Base-by-base conservation (phyloP, 2,797 vertebrate genomes). In the Enteromius fasciolatus region DNA sequence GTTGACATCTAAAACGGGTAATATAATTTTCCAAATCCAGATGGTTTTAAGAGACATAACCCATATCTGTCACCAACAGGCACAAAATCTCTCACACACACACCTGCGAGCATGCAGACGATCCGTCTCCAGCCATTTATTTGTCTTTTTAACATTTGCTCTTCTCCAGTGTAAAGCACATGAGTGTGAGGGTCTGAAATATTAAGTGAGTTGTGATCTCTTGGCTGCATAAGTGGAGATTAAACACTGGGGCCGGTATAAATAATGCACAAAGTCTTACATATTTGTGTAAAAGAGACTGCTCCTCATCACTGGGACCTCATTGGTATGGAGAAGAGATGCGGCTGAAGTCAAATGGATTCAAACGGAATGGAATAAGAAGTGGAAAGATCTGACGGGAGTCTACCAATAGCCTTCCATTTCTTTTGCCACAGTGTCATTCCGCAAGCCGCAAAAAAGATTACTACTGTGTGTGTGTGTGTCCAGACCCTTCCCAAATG, bases 381-480 rank as follows among this genome's bases (percentile, higher is more conserved):
- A 17, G 79, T 72, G 86, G 82, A 87, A 69, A 77, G 82, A 87
- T 89, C 88, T 89, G 91, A 90, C 88, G 91, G 85, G 92, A 85
- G 90, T 88, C 92, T 89, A 92, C 89, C 92, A 83, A 92, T 92
- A 93, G 89, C 86, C 87, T 91, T 91, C 91, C 72, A 59, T 90
- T 92, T 90, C 86, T 87, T 86, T 69, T 23, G 81, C 87, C 87
- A 88, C 86, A 87, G 84, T 88, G 86, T 88, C 87, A 90, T 86
- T 23, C 64, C 78, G 0, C 61, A 52, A 66, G 83, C 78, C 23
- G 57, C 33, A 80, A 41, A 87, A 80, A 64, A 83, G 78, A 75
- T 52, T 78, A 73, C 76, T 63, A 61, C 46, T 93, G 92, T 89
- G 92, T 91, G 92, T 89, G 92, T 91, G 92, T 72, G 59, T 83